Evolutionary conservation across 2,888 invertebrate species (phyloP).

Genomic region (Autographa pulchrina): DNA sequence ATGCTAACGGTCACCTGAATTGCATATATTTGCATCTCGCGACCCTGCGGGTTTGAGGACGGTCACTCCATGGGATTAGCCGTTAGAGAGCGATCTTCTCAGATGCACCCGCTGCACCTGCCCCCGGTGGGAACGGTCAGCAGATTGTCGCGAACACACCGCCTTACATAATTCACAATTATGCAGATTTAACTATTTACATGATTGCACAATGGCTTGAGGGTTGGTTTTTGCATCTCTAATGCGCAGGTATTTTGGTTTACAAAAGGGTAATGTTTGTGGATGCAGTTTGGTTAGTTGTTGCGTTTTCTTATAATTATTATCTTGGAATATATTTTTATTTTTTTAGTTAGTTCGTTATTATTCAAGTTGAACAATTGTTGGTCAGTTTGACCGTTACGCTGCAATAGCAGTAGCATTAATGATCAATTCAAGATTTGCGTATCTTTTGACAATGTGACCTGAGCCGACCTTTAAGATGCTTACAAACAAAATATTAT

Average conservation of each 20-base stretch:
- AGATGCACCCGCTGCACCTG: slow-evolving; percentile 81
- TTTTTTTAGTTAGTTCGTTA: slow-evolving; percentile 21
- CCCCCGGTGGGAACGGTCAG: slow-evolving; percentile 73
- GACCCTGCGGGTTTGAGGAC: slow-evolving; percentile 74
- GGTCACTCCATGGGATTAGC: slow-evolving; percentile 71
- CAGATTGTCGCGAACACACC: slow-evolving; percentile 73
- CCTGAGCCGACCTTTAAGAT: slow-evolving; percentile 15
- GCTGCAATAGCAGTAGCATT: slow-evolving; percentile 12
- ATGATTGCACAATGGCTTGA: slow-evolving; percentile 55
- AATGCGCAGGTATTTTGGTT: slow-evolving; percentile 53
- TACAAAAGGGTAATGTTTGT: slow-evolving; percentile 62
- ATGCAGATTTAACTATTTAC: slow-evolving; percentile 73
- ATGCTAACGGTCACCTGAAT: slow-evolving; percentile 71
- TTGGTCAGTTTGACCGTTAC: slow-evolving; percentile 52
- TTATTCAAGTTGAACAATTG: slow-evolving; percentile 24
- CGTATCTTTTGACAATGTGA: slow-evolving; percentile 32
- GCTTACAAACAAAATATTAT: slow-evolving; percentile 18
- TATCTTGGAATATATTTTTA: slow-evolving; percentile 28
- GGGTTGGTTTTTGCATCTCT: slow-evolving; percentile 61
- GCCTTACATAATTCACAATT: slow-evolving; percentile 80
- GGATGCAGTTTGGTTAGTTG: slow-evolving; percentile 64
- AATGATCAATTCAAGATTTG: slow-evolving; percentile 31
- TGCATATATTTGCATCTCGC: slow-evolving; percentile 74
- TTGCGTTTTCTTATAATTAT: slow-evolving; percentile 51
- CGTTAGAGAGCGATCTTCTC: slow-evolving; percentile 72